Conservation (phyloP, 2,113 vertebrate genomes). For the Toxostoma redivivum region DNA sequence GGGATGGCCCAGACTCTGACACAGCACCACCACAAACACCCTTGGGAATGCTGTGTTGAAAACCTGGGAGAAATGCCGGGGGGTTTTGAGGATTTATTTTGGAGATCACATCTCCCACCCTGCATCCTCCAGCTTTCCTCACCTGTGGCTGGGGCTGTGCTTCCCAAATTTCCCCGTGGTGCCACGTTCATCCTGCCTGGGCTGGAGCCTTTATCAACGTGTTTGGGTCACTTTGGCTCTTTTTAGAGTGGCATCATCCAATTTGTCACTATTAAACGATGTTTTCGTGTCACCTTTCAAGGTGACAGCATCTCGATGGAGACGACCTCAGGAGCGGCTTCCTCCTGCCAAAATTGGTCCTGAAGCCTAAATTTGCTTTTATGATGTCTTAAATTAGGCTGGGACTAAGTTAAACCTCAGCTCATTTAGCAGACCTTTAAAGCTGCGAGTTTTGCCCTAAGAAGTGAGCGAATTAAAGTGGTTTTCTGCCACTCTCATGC, state of each 20-base stretch:
- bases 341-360: neutral
- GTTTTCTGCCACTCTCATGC: neutral
- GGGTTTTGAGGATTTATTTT: neutral
- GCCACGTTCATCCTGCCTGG: neutral
- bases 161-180: neutral
- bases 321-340: neutral
- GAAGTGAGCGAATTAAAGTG: neutral
- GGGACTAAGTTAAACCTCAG: neutral
- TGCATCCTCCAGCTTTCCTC: fast-evolving
- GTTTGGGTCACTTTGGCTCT: neutral
- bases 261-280: neutral
- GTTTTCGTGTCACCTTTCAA: neutral
- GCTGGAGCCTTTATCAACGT: neutral
- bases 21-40: fast-evolving
- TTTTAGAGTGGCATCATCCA: neutral
- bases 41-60: neutral
- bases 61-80: neutral
- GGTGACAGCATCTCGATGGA: neutral
- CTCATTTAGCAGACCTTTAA: neutral
- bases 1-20: too few species aligned
- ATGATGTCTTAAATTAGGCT: neutral
- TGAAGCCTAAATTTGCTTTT: neutral
- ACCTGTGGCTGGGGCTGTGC: neutral
- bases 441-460: neutral
- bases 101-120: neutral